These are phyloP conservation scores for Nasonia giraulti DNA, from an alignment of 1,140 invertebrate species.

Conservation along the genomic window DNA sequence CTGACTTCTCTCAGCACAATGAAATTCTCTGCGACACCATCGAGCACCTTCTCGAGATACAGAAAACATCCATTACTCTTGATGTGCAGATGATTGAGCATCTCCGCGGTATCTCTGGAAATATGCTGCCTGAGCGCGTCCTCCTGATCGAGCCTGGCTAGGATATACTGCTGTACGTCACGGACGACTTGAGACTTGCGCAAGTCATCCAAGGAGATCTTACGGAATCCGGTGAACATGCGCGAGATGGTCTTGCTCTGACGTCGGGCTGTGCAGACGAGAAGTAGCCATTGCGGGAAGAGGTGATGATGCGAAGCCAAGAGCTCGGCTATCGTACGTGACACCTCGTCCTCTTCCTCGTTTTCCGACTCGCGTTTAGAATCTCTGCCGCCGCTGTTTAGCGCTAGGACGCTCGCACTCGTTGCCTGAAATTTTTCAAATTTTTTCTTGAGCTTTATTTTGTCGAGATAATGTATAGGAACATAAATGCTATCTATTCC, in stretches of 20 bases:
- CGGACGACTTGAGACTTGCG: conserved; percentile 90
- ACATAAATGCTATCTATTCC: no score
- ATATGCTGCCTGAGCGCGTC: conserved; percentile 86
- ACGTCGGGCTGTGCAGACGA: conserved; percentile 92
- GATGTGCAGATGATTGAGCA: conserved; percentile 95
- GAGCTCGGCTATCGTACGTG: conserved; percentile 87
- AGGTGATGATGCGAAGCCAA: conserved; percentile 92
- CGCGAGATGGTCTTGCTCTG: conserved; percentile 89
- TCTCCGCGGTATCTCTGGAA: conserved; percentile 90
- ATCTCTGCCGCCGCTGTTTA: conserved; percentile 54
- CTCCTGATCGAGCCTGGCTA: conserved; percentile 90
- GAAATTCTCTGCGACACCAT: conserved; percentile 94
- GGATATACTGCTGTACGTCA: conserved; percentile 96
- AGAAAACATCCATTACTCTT: conserved; percentile 97
- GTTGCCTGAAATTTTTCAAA: conserved; percentile 10
- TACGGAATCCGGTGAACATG: conserved; percentile 96
- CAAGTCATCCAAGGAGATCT: conserved; percentile 92
- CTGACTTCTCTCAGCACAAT: conserved; percentile 90
- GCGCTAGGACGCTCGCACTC: conserved; percentile 37
- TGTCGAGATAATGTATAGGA: no score
- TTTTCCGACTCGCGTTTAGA: conserved; percentile 64
- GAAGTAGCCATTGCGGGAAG: conserved; percentile 94
- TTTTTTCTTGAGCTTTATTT: no score
- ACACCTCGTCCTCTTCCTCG: conserved; percentile 72
- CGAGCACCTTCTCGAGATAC: conserved; percentile 93